A percentile compares a stretch with the other conserved stretches of the same genome.
Evolutionary conservation across 1,140 invertebrate species (phyloP).

Genomic region (Hyles euphorbiae): DNA sequence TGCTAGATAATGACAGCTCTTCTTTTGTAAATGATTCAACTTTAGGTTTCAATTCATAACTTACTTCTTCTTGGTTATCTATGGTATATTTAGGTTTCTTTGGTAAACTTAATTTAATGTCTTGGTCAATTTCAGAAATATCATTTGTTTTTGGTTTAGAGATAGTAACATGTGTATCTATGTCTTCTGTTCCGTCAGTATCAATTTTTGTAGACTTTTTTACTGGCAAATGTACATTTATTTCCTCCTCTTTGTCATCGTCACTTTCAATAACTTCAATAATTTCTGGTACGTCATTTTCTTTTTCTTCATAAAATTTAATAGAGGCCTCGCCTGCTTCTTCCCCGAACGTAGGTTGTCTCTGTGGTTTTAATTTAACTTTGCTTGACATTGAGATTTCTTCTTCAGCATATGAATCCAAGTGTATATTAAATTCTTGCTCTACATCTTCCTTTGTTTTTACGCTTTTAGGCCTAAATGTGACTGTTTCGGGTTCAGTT

Average conservation of each 20-base stretch:
- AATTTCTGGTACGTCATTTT: slow-evolving; percentile 75
- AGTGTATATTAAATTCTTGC: slow-evolving; percentile 89
- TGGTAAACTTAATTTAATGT: slow-evolving; percentile 76
- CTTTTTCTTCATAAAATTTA: slow-evolving; percentile 81
- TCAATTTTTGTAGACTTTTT: slow-evolving; percentile 39
- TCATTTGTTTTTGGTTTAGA: slow-evolving; percentile 38
- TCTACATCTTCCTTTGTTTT: slow-evolving; percentile 89
- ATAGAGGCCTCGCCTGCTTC: slow-evolving; percentile 84
- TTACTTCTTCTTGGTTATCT: slow-evolving; percentile 77
- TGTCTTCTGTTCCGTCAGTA: slow-evolving; percentile 33
- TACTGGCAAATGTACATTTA: slow-evolving; percentile 49
- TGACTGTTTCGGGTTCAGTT: slow-evolving; percentile 83
- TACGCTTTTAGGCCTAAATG: slow-evolving; percentile 81
- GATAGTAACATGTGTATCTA: slow-evolving; percentile 37
- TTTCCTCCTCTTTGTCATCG: slow-evolving; percentile 78
- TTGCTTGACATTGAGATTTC: slow-evolving; percentile 90
- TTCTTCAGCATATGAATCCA: slow-evolving; percentile 90
- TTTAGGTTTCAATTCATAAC: slow-evolving; percentile 73
- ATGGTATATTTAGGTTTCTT: slow-evolving; percentile 53
- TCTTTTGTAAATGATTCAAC: slow-evolving; percentile 80
- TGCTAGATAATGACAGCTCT: slow-evolving; percentile 86
- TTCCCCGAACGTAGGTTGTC: slow-evolving; percentile 81
- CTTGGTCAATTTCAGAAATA: slow-evolving; percentile 58
- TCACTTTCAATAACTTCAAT: slow-evolving; percentile 84
- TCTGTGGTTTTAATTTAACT: slow-evolving; percentile 85